Evolutionary conservation across 2,888 invertebrate species (phyloP), one percentile per base, ranked within the genome.

Genomic region (Myopa tessellatipennis): DNA sequence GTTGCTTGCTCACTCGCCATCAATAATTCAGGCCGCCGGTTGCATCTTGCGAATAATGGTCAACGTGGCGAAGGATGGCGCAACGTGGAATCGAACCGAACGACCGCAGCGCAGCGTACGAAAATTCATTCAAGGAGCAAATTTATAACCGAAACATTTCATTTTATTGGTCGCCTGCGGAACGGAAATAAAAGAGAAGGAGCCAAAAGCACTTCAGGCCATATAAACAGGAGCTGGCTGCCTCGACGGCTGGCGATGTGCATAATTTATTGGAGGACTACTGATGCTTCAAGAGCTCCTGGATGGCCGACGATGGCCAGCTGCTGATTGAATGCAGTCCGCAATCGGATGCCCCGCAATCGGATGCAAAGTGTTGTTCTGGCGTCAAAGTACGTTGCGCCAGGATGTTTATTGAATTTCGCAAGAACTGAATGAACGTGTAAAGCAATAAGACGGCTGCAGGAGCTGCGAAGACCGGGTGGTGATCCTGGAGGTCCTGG

Each of bases 91-190:
- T 26, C 60, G 45, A 58, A 74, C 14, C 45, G 45, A 26, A 67
- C 40, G 16, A 50, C 38, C 45, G 63, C 34, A 34, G 60, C 55
- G 40, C 60, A 45, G 26, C 74, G 65, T 36, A 74, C 55, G 34
- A 61, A 74, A 63, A 34, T 65, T 61, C 60, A 55, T 55, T 16
- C 69, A 40, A 68, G 38, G 38, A 40, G 58, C 75, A 52, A 74
- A 75, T 75, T 69, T 75, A 75, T 75, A 34, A 18, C 69, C 75
- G 69, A 75, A 75, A 60, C 75, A 69, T 75, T 75, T 75, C 67
- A 68, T 67, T 75, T 75, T 75, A 75, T 69, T 60, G 68, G 68
- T 58, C 40, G 36, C 60, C 34, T 68, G 75, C 34, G 45, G 45
- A 61, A 45, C n/a, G 18, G 61, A 60, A 55, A n/a, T 38, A 60